Evolutionary conservation across 1,140 invertebrate genomes (phyloP), one percentile per base, ranked within the genome.

Genomic region (Lucilia sericata): DNA sequence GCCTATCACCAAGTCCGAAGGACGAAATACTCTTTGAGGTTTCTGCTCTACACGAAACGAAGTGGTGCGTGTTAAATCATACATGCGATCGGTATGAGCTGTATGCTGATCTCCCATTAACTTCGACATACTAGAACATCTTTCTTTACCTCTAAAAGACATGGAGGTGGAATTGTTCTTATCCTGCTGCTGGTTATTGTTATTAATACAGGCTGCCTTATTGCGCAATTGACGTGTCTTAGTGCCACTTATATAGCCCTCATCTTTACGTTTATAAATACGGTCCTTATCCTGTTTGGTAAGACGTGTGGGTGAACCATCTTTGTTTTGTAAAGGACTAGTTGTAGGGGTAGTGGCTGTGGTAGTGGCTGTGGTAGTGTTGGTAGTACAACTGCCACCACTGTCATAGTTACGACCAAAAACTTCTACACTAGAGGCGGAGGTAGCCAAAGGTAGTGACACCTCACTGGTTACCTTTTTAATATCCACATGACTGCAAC

Each of bases 71-170:
- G 95, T 95, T 70, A 98, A 91, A 90, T 97, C 96, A 85, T 95
- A 94, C 19, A 93, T 88, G 74, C 90, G 87, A 0, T 86, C 86
- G 82, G 88, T 86, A 74, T 88, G 88, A 0, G 88, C 87, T 2
- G 76, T 47, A 74, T 91, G 90, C 82, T 91, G 89, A 74, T 91
- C 95, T 84, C 97, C 96, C n/a, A 97, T 92, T 78, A 97, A 89
- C 87, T 96, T 93, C 30, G 96, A 96, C 93, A 97, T 95, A 13
- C 96, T 97, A 83, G 95, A 96, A 86, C 96, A 96, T 82, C 96
- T 93, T 88, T 97, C 96, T 88, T 96, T 96, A 86, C 96, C 94
- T 55, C 93, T 88, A 0, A 91, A 85, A 85, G 88, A 78, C 51
- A 34, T 21, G 34, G 70, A 25, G 47, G 14, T 51, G 13, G 74